These are phyloP conservation scores for Megalops atlanticus DNA, from an alignment of 2,113 vertebrate species.

Conservation along the genomic window DNA sequence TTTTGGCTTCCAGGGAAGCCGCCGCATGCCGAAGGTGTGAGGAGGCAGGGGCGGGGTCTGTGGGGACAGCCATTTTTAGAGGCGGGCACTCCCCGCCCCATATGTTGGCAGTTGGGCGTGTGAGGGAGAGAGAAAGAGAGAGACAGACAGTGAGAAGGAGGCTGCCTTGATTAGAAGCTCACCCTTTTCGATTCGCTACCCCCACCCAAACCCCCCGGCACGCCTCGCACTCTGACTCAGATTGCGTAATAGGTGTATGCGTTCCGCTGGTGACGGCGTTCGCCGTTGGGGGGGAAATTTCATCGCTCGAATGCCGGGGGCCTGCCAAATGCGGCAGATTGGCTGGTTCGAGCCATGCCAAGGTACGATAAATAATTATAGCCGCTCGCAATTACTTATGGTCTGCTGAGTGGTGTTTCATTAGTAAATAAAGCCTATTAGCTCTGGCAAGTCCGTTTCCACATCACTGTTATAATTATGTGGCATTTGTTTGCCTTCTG, in stretches of 20 bases:
- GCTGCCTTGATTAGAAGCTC: constrained; percentile 63
- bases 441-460: constrained; percentile 24
- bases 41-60: constrained; percentile 41
- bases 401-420: constrained; percentile 39
- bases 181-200: constrained; percentile 38
- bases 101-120: constrained; percentile 12
- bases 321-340: constrained; percentile 42
- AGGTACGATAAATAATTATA: constrained; percentile 49
- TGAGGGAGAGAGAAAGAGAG: too few species aligned
- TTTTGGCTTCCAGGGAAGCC: constrained; percentile 42
- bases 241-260: constrained; percentile 34
- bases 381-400: constrained; percentile 41
- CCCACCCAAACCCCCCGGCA: constrained; percentile 17
- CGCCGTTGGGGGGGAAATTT: constrained; percentile 39
- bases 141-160: constrained; percentile 52
- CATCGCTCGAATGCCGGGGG: constrained; percentile 4
- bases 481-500: constrained; percentile 3
- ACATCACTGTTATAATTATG: constrained; percentile 34
- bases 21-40: constrained; percentile 49
- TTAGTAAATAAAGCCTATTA: constrained; percentile 43
- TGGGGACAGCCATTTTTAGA: not conserved
- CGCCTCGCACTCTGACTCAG: not conserved
- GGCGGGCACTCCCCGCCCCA: not conserved
- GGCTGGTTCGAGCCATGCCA: constrained; percentile 38
- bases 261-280: constrained; percentile 33